phyloP scores from a whole-genome alignment of 2,797 vertebrate species.

The Chlorospingus flavigularis region DNA sequence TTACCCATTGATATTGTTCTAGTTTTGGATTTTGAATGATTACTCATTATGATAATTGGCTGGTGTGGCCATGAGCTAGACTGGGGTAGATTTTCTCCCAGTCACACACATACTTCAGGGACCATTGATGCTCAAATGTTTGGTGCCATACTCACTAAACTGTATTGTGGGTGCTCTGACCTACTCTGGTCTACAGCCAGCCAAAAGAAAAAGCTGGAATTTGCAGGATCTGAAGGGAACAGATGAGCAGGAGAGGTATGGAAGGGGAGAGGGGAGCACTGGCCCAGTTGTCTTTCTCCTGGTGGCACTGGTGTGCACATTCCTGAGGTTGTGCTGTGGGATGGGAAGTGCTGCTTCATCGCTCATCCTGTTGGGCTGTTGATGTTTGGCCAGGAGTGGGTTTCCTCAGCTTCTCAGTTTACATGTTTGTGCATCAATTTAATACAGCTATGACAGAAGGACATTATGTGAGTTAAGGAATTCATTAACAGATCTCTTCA shows the following conservation, averaged over 20 bases:
- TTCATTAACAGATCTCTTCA: background rate
- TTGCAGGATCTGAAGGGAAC: background rate
- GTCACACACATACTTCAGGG: background rate
- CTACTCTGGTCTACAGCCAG: background rate
- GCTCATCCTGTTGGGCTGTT: accelerated
- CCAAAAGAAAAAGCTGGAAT: background rate
- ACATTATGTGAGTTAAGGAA: background rate
- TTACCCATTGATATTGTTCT: background rate
- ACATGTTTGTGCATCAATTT: background rate
- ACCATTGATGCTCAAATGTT: background rate
- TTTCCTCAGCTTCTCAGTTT: background rate
- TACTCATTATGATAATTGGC: background rate
- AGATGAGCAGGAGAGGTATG: background rate
- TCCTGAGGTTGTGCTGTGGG: accelerated
- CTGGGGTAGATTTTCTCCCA: background rate
- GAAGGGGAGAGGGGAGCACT: background rate
- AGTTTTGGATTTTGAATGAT: background rate
- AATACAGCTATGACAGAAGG: background rate
- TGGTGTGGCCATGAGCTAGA: background rate
- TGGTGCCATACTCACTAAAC: background rate
- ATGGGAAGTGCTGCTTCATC: background rate
- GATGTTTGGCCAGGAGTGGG: background rate
- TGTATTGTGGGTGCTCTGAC: background rate
- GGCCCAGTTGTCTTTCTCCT: background rate
- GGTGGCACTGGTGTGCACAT: background rate